A percentile compares a stretch with the other conserved stretches of the same genome.
Evolutionary conservation across 2,797 vertebrate species (phyloP).

Genomic region (Bradypodion pumilum): DNA sequence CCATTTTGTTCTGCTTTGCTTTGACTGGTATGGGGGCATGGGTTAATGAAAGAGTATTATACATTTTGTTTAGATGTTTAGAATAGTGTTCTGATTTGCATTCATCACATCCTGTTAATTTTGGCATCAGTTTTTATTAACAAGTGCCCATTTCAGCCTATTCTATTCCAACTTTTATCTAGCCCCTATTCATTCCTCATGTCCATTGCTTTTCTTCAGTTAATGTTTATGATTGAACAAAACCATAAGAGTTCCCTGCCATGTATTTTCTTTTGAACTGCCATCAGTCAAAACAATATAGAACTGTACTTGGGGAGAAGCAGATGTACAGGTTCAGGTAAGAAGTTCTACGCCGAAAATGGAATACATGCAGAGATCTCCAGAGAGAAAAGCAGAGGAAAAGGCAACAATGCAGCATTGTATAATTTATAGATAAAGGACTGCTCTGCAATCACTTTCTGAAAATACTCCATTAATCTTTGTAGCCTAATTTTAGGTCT

Average conservation of each 20-base stretch:
- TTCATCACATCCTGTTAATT: too few species aligned
- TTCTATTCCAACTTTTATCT: too few species aligned
- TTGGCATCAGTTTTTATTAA: too few species aligned
- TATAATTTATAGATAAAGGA: background rate
- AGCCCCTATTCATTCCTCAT: too few species aligned
- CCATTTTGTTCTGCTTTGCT: too few species aligned
- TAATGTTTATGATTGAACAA: background rate
- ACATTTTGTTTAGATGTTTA: too few species aligned
- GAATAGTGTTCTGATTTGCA: too few species aligned
- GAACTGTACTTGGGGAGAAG: background rate
- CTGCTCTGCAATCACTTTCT: conserved; percentile 67
- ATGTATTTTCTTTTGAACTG: background rate
- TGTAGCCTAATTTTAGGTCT: conserved; percentile 75
- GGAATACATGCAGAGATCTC: background rate
- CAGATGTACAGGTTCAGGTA: background rate
- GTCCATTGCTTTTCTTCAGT: background rate
- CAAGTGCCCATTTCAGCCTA: too few species aligned
- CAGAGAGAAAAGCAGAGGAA: background rate
- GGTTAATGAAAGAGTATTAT: too few species aligned
- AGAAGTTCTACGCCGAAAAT: background rate
- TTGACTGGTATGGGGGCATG: too few species aligned
- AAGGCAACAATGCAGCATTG: background rate
- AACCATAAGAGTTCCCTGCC: too few species aligned
- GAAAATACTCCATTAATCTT: conserved; percentile 77
- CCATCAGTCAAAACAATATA: background rate